Evolutionary conservation across 2,888 invertebrate genomes (phyloP).

Genomic region (Pammene fasciana): DNA sequence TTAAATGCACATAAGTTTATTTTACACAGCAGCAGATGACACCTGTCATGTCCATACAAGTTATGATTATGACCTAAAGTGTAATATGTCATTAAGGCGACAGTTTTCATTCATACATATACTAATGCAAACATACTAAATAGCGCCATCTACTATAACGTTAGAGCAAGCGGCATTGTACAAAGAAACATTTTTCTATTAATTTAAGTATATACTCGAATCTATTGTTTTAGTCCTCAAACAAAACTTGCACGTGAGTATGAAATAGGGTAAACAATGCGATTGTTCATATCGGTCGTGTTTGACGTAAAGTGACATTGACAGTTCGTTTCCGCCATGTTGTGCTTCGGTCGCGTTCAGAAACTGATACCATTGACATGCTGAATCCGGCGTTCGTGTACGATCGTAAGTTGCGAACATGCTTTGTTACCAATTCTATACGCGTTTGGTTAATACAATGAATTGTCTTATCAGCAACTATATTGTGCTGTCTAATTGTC

Average conservation of each 20-base stretch:
- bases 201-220: background rate
- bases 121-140: no score
- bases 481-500: background rate
- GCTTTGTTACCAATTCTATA: constrained; percentile 21
- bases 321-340: constrained; percentile 57
- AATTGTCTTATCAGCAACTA: constrained; percentile 7
- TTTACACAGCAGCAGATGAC: no score
- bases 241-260: background rate
- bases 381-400: constrained; percentile 82
- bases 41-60: no score
- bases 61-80: no score
- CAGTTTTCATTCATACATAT: no score
- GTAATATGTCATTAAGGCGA: no score
- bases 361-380: constrained; percentile 64
- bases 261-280: constrained; percentile 20
- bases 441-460: background rate
- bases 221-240: background rate
- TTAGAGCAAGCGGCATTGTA: no score
- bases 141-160: no score
- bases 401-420: constrained; percentile 64
- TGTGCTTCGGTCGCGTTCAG: constrained; percentile 52
- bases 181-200: background rate
- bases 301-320: constrained; percentile 45
- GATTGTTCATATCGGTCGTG: constrained; percentile 13
- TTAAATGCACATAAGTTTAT: no score